Evolutionary conservation across 2,113 vertebrate genomes (phyloP).

Genomic region (Callipepla californica): DNA sequence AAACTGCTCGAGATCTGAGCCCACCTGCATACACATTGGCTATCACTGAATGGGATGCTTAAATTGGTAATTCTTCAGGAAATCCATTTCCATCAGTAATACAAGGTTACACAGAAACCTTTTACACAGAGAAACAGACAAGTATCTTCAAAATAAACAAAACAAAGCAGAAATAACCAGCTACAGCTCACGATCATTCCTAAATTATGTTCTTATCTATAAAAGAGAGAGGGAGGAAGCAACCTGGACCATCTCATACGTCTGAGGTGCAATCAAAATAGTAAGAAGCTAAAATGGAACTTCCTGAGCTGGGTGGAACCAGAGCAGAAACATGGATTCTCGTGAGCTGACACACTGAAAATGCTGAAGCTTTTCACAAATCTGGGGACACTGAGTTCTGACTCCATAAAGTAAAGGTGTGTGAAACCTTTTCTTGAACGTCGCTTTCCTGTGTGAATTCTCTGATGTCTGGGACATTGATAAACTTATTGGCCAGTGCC

Average conservation of each 20-base stretch:
- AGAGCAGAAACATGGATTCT: neutral
- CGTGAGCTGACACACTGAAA: neutral
- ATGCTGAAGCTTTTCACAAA: neutral
- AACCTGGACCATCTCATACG: neutral
- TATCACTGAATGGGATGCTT: neutral
- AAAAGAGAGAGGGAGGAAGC: neutral
- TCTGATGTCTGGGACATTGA: neutral
- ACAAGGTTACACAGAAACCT: fast-evolving
- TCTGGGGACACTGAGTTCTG: neutral
- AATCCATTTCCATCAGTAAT: neutral
- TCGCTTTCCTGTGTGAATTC: neutral
- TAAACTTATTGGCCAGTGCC: neutral
- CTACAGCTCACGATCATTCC: neutral
- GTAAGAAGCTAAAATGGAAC: neutral
- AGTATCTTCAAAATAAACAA: neutral
- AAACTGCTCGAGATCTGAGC: neutral
- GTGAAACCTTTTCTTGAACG: neutral
- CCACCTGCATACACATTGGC: neutral
- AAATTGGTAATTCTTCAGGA: neutral
- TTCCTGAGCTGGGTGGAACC: neutral
- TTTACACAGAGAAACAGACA: neutral
- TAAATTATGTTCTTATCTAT: neutral
- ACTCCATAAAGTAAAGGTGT: neutral
- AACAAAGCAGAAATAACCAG: neutral
- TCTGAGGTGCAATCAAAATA: neutral